A percentile compares a stretch with the other conserved stretches of the same genome.
These are phyloP conservation scores for Bubo bubo DNA, from an alignment of 2,113 vertebrate genomes.

Conservation along the genomic window DNA sequence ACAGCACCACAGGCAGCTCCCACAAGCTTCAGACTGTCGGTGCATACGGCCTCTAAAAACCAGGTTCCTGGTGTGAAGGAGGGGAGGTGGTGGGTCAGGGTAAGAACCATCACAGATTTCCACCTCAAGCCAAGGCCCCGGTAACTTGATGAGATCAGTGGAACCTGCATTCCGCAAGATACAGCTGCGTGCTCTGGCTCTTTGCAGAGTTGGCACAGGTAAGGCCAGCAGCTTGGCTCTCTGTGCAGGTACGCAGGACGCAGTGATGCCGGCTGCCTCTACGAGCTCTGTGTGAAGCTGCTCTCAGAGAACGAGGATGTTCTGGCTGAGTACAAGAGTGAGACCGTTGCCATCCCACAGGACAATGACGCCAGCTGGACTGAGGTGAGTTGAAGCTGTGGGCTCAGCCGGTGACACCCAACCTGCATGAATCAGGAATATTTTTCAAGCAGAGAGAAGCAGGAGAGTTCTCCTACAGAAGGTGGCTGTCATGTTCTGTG, in stretches of 20 bases:
- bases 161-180: not conserved
- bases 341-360: constrained; percentile 70
- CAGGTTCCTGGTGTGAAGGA: not conserved
- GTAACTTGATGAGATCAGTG: not conserved
- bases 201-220: not conserved
- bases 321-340: constrained; percentile 74
- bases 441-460: not conserved
- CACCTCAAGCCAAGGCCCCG: not conserved
- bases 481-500: not conserved
- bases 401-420: not conserved
- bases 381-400: constrained; percentile 55
- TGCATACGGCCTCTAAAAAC: accelerated
- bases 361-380: constrained; percentile 58
- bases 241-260: constrained; percentile 76
- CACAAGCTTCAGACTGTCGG: not conserved
- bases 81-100: not conserved
- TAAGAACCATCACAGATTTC: not conserved
- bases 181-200: not conserved
- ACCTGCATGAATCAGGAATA: not conserved
- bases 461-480: not conserved
- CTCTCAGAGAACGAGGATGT: constrained; percentile 75
- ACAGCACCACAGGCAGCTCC: not conserved
- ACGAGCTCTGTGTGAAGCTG: constrained; percentile 74
- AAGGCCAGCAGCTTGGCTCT: not conserved
- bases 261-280: constrained; percentile 73